phyloP scores from a whole-genome alignment of 2,797 vertebrate species.

The Tiaroga cobitis region DNA sequence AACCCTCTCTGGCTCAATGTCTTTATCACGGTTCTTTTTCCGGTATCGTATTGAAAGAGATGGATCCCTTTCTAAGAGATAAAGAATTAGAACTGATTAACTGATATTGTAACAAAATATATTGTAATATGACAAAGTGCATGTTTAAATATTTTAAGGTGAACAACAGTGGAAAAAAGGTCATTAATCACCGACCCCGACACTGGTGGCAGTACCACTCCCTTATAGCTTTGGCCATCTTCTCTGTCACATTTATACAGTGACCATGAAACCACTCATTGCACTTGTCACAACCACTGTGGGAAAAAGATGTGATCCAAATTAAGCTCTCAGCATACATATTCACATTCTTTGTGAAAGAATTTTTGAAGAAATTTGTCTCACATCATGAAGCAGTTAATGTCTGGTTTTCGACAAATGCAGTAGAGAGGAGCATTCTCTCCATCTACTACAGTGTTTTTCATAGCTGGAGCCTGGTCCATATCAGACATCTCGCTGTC shows the following conservation, averaged over 20 bases:
- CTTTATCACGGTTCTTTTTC: constrained; percentile 86
- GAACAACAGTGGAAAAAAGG: neutral
- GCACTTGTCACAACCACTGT: constrained; percentile 92
- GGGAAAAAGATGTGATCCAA: neutral
- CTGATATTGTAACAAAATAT: neutral
- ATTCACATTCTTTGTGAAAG: neutral
- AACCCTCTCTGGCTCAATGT: constrained; percentile 78
- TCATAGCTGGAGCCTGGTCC: constrained; percentile 73
- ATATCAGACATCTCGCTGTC: constrained; percentile 86
- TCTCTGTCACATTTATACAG: constrained; percentile 93
- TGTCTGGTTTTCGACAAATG: constrained; percentile 91
- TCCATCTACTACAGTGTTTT: constrained; percentile 76
- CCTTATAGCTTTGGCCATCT: constrained; percentile 91
- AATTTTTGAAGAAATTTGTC: constrained; percentile 43
- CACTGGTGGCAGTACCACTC: constrained; percentile 94
- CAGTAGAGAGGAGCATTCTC: constrained; percentile 91
- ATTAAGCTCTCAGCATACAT: neutral
- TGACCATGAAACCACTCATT: constrained; percentile 96
- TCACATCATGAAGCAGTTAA: constrained; percentile 98
- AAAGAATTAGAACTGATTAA: neutral
- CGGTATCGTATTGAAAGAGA: constrained; percentile 89
- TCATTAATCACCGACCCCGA: constrained; percentile 74
- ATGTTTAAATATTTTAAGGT: neutral
- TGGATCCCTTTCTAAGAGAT: constrained; percentile 81
- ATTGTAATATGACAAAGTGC: neutral